phyloP scores from a whole-genome alignment of 2,888 invertebrate species.

The Malthinus flaveolus region DNA sequence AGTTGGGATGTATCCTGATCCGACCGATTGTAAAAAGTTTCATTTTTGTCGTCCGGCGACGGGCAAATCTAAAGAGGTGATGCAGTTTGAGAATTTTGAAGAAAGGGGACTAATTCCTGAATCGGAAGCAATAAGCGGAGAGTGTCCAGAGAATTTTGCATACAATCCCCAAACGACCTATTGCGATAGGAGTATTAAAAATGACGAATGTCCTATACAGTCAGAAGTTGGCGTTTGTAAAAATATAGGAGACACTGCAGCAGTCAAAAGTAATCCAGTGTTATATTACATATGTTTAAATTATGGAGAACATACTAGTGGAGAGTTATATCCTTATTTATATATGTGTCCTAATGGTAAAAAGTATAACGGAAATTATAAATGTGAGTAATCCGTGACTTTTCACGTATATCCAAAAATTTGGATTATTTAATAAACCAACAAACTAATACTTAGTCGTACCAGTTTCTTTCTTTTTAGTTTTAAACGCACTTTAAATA shows the following conservation, averaged over 20 bases:
- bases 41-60: conserved; percentile 5
- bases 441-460: too few relatives aligned
- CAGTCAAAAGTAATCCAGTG: not conserved
- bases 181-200: not conserved
- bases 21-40: conserved; percentile 3
- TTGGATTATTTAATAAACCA: not conserved
- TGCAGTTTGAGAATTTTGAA: too few relatives aligned
- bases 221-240: not conserved
- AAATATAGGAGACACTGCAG: not conserved
- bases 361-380: not conserved
- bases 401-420: too few relatives aligned
- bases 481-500: too few relatives aligned
- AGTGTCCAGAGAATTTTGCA: not conserved
- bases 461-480: too few relatives aligned
- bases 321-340: not conserved
- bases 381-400: not conserved
- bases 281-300: not conserved
- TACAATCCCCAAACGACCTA: not conserved
- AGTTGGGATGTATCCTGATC: conserved; percentile 12
- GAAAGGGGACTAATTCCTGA: not conserved
- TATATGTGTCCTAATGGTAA: not conserved
- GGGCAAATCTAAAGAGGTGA: too few relatives aligned
- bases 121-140: not conserved
- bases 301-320: not conserved
- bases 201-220: not conserved